Evolutionary conservation across 1,140 invertebrate genomes (phyloP).

Genomic region (Drosophila prosaltans): DNA sequence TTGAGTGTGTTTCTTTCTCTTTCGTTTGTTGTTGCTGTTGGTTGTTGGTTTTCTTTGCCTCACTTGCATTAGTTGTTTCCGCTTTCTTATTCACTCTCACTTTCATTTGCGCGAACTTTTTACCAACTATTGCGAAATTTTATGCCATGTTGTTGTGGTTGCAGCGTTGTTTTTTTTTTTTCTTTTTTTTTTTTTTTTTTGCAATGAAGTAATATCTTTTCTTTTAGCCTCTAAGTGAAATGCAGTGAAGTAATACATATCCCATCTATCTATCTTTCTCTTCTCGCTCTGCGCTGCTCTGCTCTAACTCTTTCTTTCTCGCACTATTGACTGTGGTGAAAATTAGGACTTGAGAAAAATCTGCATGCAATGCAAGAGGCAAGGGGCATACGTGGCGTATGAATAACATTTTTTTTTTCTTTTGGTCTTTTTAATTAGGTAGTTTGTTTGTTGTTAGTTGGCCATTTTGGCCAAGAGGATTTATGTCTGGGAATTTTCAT

Average conservation of each 20-base stretch:
- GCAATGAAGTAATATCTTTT: constrained; percentile 81
- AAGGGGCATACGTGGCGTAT: constrained; percentile 50
- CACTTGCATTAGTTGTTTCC: constrained; percentile 78
- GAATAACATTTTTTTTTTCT: constrained; percentile 29
- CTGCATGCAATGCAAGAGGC: constrained; percentile 40
- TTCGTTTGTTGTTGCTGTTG: background rate
- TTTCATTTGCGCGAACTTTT: constrained; percentile 73
- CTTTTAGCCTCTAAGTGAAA: constrained; percentile 67
- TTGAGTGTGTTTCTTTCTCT: background rate
- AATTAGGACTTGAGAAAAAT: constrained; percentile 69
- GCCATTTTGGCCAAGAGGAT: constrained; percentile 31
- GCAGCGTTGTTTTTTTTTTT: constrained; percentile 48
- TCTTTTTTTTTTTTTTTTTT: constrained; percentile 58
- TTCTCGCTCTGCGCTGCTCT: background rate
- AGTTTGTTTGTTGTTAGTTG: constrained; percentile 22
- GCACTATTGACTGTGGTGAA: constrained; percentile 38
- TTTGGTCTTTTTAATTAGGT: constrained; percentile 51
- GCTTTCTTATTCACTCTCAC: constrained; percentile 83
- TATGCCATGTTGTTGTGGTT: constrained; percentile 44
- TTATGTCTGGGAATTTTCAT: constrained; percentile 50
- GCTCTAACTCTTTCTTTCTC: constrained; percentile 26
- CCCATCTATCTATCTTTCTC: background rate
- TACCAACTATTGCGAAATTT: constrained; percentile 75
- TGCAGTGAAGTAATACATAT: constrained; percentile 29
- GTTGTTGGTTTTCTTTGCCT: constrained; percentile 60